Percentiles rank a stretch among this genome's conserved stretches.
Evolutionary conservation across 2,797 vertebrate species (phyloP).

Genomic region (Bryconaethiops microstoma): DNA sequence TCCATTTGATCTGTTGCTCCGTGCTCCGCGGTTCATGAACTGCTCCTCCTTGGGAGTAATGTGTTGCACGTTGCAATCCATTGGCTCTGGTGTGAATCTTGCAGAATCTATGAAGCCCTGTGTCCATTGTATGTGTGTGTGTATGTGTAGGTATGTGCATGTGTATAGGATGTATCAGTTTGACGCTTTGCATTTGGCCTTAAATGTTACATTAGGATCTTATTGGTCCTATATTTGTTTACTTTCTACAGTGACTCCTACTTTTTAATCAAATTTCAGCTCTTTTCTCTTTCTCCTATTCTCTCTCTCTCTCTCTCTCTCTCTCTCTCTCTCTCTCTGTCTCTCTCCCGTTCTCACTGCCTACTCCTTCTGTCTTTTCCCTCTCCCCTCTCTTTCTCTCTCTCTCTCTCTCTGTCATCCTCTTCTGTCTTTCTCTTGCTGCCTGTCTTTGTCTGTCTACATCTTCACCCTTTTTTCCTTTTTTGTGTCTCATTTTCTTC

Average conservation of each 20-base stretch:
- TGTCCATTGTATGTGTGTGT: slow-evolving; percentile 14
- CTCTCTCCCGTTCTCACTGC: not conserved
- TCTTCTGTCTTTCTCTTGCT: not conserved
- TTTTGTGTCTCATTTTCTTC: not conserved
- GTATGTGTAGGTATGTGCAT: slow-evolving; percentile 2
- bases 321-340: not conserved
- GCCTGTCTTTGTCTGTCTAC: slow-evolving; percentile 18
- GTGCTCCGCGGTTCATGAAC: slow-evolving; percentile 19
- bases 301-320: not conserved
- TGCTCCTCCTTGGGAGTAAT: slow-evolving; percentile 36
- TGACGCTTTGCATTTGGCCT: slow-evolving; percentile 11
- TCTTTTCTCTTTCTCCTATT: not conserved
- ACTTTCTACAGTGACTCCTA: not conserved
- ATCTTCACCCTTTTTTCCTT: not conserved
- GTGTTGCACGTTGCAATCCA: slow-evolving; percentile 32
- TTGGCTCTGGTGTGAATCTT: slow-evolving; percentile 26
- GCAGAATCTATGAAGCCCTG: slow-evolving; percentile 9
- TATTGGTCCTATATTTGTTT: slow-evolving; percentile 36
- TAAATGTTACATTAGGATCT: slow-evolving; percentile 32
- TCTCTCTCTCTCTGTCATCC: no score
- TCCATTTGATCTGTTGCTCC: slow-evolving; percentile 34
- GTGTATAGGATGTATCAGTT: not conserved
- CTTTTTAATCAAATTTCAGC: not conserved
- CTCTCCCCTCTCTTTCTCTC: not conserved
- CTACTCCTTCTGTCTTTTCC: not conserved